phyloP scores from a whole-genome alignment of 2,888 invertebrate species.

The Xestia rhomboidea region DNA sequence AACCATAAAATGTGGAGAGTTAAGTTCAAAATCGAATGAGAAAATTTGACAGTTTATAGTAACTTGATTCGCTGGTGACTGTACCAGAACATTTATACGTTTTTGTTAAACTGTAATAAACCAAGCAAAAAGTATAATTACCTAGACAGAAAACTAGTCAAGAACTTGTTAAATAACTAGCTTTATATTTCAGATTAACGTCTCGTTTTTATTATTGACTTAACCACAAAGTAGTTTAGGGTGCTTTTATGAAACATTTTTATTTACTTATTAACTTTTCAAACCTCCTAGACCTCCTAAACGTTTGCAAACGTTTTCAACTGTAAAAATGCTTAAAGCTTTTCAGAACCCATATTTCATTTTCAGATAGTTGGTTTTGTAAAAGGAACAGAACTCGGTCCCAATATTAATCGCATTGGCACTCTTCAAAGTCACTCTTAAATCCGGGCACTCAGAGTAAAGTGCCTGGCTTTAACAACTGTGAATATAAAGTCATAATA shows the following conservation, averaged over 20 bases:
- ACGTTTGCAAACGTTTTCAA: conserved; percentile 28
- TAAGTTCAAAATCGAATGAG: too few species aligned
- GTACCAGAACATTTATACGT: not conserved
- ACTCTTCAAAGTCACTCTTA: conserved; percentile 59
- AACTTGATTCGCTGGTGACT: too few species aligned
- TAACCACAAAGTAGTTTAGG: conserved; percentile 3
- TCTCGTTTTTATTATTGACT: conserved; percentile 7
- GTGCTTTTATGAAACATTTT: conserved; percentile 8
- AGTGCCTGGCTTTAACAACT: conserved; percentile 48
- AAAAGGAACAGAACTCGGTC: conserved; percentile 25
- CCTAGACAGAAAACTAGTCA: not conserved
- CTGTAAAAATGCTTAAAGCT: conserved; percentile 4
- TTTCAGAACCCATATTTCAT: conserved; percentile 18
- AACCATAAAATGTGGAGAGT: too few species aligned
- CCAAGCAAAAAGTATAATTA: not conserved
- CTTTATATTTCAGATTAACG: conserved; percentile 12
- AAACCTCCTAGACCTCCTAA: conserved; percentile 11
- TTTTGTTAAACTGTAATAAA: not conserved
- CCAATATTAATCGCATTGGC: conserved; percentile 56
- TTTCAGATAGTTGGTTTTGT: conserved; percentile 28
- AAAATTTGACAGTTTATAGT: too few species aligned
- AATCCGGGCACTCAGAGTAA: conserved; percentile 48
- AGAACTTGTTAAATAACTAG: conserved; percentile 13
- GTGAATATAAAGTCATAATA: conserved; percentile 24
- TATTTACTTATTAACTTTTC: conserved; percentile 23